phyloP scores from a whole-genome alignment of 2,113 vertebrate genomes.

The Sander vitreus region DNA sequence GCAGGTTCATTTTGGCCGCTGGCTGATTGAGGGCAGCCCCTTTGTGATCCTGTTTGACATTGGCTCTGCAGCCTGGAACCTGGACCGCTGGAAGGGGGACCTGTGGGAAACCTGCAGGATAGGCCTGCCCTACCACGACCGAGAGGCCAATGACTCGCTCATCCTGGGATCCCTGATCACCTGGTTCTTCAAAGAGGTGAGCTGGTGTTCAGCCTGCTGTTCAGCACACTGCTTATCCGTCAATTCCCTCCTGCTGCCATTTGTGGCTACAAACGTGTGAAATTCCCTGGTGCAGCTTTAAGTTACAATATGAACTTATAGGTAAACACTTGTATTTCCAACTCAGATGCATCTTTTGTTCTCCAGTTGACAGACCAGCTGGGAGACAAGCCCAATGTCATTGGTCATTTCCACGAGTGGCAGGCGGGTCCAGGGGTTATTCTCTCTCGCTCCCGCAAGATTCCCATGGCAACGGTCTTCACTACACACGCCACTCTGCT shows the following conservation, averaged over 20 bases:
- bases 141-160: slow-evolving; percentile 93
- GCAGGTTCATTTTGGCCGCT: slow-evolving; percentile 94
- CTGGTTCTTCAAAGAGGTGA: slow-evolving; percentile 97
- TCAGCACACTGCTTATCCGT: too few species aligned
- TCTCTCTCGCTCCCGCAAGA: slow-evolving; percentile 87
- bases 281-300: not conserved
- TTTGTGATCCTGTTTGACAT: slow-evolving; percentile 95
- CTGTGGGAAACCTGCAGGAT: slow-evolving; percentile 92
- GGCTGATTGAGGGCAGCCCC: slow-evolving; percentile 96
- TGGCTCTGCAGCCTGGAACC: slow-evolving; percentile 90
- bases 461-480: slow-evolving; percentile 93
- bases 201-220: not conserved
- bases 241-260: not conserved
- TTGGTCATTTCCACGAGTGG: slow-evolving; percentile 97
- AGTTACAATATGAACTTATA: not conserved
- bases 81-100: slow-evolving; percentile 96
- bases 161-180: slow-evolving; percentile 93
- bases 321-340: not conserved
- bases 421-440: slow-evolving; percentile 93
- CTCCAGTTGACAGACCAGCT: slow-evolving; percentile 88
- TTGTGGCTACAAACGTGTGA: not conserved
- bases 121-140: slow-evolving; percentile 91
- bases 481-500: slow-evolving; percentile 97
- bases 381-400: slow-evolving; percentile 85
- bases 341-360: not conserved